Conservation (phyloP, 2,113 vertebrate genomes). For the Antechinus flavipes region DNA sequence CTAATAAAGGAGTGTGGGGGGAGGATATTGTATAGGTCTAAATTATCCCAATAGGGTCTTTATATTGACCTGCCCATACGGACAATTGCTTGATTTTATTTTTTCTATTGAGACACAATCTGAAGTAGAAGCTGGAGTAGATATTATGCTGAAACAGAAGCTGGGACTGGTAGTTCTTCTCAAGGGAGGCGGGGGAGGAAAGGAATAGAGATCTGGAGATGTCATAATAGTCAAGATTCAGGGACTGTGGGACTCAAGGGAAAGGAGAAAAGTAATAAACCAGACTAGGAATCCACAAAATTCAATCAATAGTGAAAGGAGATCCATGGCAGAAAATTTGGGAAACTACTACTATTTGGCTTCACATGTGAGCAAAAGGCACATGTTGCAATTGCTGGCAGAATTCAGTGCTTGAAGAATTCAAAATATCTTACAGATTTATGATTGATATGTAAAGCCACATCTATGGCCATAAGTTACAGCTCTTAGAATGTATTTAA, state of each 20-base stretch:
- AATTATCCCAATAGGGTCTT: constrained; percentile 20
- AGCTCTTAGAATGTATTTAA: constrained; percentile 6
- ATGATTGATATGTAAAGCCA: constrained; percentile 13
- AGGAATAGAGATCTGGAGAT: not conserved
- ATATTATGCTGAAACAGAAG: constrained; percentile 32
- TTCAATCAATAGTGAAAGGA: constrained; percentile 42
- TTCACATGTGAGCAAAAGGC: not conserved
- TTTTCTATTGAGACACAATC: not conserved
- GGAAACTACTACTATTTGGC: constrained; percentile 17
- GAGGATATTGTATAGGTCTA: not conserved
- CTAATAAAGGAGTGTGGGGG: not conserved
- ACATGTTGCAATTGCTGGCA: not conserved
- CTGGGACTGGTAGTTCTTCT: not conserved
- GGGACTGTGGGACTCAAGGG: not conserved
- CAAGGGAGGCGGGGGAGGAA: constrained; percentile 8
- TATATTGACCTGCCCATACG: not conserved
- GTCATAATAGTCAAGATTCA: not conserved
- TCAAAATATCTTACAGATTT: constrained; percentile 15
- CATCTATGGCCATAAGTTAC: not conserved
- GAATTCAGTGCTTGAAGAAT: constrained; percentile 13
- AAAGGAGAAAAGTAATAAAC: constrained; percentile 23
- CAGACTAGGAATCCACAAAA: constrained; percentile 13
- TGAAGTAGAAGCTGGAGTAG: not conserved
- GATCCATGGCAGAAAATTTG: constrained; percentile 25
- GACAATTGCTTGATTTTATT: not conserved